Base-by-base conservation (phyloP, 2,113 vertebrate genomes). In the Etia nguti region DNA sequence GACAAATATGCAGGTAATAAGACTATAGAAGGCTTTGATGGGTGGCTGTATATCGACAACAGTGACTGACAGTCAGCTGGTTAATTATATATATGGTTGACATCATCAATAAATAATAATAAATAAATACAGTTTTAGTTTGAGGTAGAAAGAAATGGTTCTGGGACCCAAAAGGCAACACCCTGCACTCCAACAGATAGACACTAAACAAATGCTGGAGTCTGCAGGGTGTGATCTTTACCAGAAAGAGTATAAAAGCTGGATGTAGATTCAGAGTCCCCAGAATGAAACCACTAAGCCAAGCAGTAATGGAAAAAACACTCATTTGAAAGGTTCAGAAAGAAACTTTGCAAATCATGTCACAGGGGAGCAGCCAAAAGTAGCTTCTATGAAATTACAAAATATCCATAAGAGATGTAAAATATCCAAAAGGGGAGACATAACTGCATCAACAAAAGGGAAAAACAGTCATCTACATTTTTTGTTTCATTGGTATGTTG, bases 391-490 rank as follows among this genome's bases (percentile, higher is more conserved):
- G 15, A 73, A 73, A 16, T 46, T 10, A 29, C 8, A 73, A 73
- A 73, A 26, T 18, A 46, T 11, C 68, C 22, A 73, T 73, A 46
- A 73, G 5, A 73, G 9, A 73, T 73, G 13, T 24, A 18, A 18
- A 43, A 43, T 26, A 16, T 70, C 38, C 38, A 70, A 43, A 24
- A 46, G 65, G n/a, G 26, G 65, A 24, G 13, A 43, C 38, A 70
- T 4, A 16, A 46, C 2, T 26, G n/a, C 38, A 46, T 29, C 22
- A 10, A 10, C 8, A 0, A 73, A 46, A 10, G 6, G 22, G 15
- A 26, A 18, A 46, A 10, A 73, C 38, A 10, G 38, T 26, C 22
- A 7, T 34, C 31, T 31, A 0, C 0, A 8, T 13, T 0, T 68
- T 12, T 12, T 12, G 41, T 12, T 15, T 38, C 7, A 6, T 36